Evolutionary conservation across 2,888 invertebrate genomes (phyloP).

Genomic region (Euplexia lucipara): DNA sequence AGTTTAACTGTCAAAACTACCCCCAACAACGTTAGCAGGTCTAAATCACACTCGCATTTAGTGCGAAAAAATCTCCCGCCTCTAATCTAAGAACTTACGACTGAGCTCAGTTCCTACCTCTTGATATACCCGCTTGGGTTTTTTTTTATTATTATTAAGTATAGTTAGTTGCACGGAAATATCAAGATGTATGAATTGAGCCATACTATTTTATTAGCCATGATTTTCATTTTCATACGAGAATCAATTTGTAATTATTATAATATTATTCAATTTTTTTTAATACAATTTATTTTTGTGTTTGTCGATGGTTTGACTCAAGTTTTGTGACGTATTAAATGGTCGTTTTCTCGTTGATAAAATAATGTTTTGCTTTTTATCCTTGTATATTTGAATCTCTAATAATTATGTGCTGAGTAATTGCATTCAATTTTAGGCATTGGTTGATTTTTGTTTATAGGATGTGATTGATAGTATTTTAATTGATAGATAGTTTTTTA

Average conservation of each 20-base stretch:
- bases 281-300: conserved; percentile 56
- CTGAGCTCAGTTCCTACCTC: conserved; percentile 50
- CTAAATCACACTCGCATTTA: conserved; percentile 84
- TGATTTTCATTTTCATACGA: conserved; percentile 53
- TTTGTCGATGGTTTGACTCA: conserved; percentile 55
- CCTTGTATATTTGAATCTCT: conserved; percentile 73
- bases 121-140: conserved; percentile 46
- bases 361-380: conserved; percentile 58
- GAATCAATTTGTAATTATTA: conserved; percentile 60
- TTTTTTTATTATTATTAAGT: conserved; percentile 33
- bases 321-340: conserved; percentile 61
- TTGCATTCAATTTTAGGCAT: conserved; percentile 54
- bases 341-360: conserved; percentile 62
- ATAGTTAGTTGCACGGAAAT: conserved; percentile 36
- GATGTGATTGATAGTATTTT: conserved; percentile 65
- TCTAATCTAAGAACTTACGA: conserved; percentile 74
- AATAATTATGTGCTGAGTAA: conserved; percentile 60
- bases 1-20: conserved; percentile 76
- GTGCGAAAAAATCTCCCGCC: conserved; percentile 84
- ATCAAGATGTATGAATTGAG: conserved; percentile 54
- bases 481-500: conserved; percentile 63
- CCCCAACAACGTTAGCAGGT: conserved; percentile 79
- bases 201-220: conserved; percentile 54
- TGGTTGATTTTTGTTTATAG: conserved; percentile 57
- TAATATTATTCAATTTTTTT: conserved; percentile 55